Base-by-base conservation (phyloP, 2,888 invertebrate genomes). In the Allygus modestus region DNA sequence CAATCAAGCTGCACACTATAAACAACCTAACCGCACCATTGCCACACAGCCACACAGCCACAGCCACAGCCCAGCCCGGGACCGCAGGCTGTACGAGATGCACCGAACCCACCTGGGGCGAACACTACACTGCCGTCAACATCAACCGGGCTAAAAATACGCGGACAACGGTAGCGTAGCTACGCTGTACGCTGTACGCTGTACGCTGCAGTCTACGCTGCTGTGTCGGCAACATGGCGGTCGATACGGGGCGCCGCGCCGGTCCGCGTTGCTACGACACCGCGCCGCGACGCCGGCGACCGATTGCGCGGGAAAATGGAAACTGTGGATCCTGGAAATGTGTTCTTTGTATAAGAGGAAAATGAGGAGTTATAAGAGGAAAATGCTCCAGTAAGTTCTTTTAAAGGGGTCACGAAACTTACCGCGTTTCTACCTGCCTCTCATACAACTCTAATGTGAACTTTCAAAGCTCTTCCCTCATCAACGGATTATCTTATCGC, bases 21-120 rank as follows among this genome's bases (percentile, higher is more conserved):
- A 65, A 65, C 28, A 65, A 65, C 54, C 54, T 54, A 65, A 65
- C 65, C 65, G n/a, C 65, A 65, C 15, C 65, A 65, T 28, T 65
- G 65, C 28, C 65, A 58, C 46, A 9, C 4, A 12, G 46, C 46
- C 17, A 20, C 51, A 51, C 5, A 1, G 1, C 7, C 12, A 17
- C 1, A 1, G 17, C 46, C 23, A 23, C 54, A 23, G 2, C 12
- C 46, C 23, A 54, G 1, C 65, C 28, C 5, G 28, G 7, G 65
- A 4, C 58, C n/a, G 26, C 58, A 7, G 17, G 26, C 5, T 23
- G 23, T 58, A n/a, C n/a, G n/a, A n/a, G 20, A 58, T 12, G 65
- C 17, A 28, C 31, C 65, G 31, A 9, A 9, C 2, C 9, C 65
- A 28, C 65, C 65, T 65, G 65, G 28, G 4, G 9, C 1, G 23